Evolutionary conservation across 2,113 vertebrate species (phyloP).

Genomic region (Heteronetta atricapilla): DNA sequence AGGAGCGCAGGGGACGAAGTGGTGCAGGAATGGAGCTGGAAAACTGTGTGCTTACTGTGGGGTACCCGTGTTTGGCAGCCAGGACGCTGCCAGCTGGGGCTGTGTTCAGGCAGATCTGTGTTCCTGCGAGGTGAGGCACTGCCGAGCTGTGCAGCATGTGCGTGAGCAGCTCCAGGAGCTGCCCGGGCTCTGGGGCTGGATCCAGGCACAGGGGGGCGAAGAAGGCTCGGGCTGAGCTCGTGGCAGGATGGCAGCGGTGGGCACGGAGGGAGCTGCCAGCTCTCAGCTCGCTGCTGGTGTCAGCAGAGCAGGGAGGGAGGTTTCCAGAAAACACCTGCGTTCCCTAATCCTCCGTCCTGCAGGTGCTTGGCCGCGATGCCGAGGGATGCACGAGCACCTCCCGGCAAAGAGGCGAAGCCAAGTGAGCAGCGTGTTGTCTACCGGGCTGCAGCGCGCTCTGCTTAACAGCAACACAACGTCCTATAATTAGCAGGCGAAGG

Average conservation of each 20-base stretch:
- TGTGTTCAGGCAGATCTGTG: background rate
- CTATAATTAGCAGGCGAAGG: conserved; percentile 49
- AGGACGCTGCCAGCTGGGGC: background rate
- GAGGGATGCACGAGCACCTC: background rate
- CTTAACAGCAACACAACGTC: conserved; percentile 4
- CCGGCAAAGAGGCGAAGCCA: background rate
- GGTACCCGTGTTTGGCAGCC: background rate
- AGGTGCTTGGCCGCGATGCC: background rate
- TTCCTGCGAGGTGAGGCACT: too few species aligned
- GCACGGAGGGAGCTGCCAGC: background rate
- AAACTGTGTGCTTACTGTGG: background rate
- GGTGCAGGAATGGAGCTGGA: background rate
- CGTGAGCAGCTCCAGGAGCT: too few species aligned
- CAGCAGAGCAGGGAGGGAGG: background rate
- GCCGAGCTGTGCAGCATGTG: too few species aligned
- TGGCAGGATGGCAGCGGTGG: background rate
- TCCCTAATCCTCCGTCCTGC: background rate
- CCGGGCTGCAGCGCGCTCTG: background rate
- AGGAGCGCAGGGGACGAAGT: background rate
- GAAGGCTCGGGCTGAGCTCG: too few species aligned
- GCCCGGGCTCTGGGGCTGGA: too few species aligned
- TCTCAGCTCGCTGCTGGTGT: background rate
- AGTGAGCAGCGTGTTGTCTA: background rate
- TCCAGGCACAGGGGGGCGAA: too few species aligned
- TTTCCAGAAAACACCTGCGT: background rate